Evolutionary conservation across 2,888 invertebrate species (phyloP).

Genomic region (Adelphocoris suturalis): DNA sequence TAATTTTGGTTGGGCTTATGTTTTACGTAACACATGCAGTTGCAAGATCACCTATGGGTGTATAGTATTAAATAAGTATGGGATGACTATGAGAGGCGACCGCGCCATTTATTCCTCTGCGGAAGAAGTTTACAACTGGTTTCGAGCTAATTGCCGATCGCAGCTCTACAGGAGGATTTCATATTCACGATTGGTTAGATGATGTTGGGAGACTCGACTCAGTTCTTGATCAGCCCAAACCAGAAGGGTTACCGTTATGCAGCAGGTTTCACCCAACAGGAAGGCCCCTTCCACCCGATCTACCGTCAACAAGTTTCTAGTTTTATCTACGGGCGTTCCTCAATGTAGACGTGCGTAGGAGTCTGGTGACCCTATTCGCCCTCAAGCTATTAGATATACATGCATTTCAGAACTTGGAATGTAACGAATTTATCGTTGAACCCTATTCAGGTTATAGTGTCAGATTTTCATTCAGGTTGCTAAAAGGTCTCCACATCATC

Average conservation of each 20-base stretch:
- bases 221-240: background rate
- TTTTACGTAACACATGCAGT: background rate
- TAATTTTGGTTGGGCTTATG: background rate
- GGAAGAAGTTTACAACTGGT: slow-evolving; percentile 9
- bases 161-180: background rate
- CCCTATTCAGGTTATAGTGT: too few relatives aligned
- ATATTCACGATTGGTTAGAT: slow-evolving; percentile 38
- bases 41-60: background rate
- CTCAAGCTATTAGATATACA: too few relatives aligned
- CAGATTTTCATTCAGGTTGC: too few relatives aligned
- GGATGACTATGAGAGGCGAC: background rate
- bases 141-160: background rate
- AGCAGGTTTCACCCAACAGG: slow-evolving; percentile 2
- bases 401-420: too few relatives aligned
- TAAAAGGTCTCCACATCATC: too few relatives aligned
- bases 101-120: too few relatives aligned
- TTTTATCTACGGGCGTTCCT: background rate
- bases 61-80: background rate
- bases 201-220: background rate
- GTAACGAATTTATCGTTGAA: too few relatives aligned
- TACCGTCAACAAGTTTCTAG: background rate
- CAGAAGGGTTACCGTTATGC: slow-evolving; percentile 27
- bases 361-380: too few relatives aligned
- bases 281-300: slow-evolving; percentile 5
- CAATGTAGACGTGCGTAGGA: background rate